A percentile compares a stretch with the other conserved stretches of the same genome.
Conservation (phyloP, 1,140 invertebrate genomes). For the Solen grandis region DNA sequence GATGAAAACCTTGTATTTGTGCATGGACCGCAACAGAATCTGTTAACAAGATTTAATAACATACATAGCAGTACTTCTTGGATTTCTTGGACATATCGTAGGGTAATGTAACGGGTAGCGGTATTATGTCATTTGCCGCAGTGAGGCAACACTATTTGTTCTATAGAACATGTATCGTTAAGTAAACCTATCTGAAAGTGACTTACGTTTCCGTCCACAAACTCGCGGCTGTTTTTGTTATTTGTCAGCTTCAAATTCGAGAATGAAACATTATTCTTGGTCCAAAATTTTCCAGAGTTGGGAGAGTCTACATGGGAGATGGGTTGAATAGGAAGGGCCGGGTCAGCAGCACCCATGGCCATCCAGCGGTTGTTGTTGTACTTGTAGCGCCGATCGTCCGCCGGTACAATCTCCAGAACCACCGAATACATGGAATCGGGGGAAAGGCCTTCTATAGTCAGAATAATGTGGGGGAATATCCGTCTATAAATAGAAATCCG, state of each 20-base stretch:
- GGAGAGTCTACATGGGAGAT: constrained; percentile 97
- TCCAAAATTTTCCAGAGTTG: constrained; percentile 96
- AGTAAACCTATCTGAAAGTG: too few species aligned
- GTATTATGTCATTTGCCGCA: too few species aligned
- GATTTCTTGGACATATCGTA: too few species aligned
- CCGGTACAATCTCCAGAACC: constrained; percentile 55
- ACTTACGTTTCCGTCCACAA: constrained; percentile 58
- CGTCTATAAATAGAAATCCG: constrained; percentile 62
- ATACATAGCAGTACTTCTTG: too few species aligned
- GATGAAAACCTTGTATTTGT: constrained; percentile 62
- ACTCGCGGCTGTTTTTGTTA: constrained; percentile 82
- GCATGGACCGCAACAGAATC: constrained; percentile 65
- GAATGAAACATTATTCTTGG: constrained; percentile 96
- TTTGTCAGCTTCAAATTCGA: constrained; percentile 97
- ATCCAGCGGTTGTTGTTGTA: constrained; percentile 61
- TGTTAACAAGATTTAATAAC: constrained; percentile 33
- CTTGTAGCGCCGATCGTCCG: constrained; percentile 60
- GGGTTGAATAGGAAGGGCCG: constrained; percentile 90
- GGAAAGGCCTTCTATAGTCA: constrained; percentile 54
- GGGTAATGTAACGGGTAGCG: too few species aligned
- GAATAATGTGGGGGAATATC: constrained; percentile 63
- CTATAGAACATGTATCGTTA: too few species aligned
- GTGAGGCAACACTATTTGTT: too few species aligned
- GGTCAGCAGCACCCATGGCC: constrained; percentile 70
- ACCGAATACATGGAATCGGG: constrained; percentile 42